Conservation (phyloP, 2,888 invertebrate genomes). For the Scaptomyza caliginosa region DNA sequence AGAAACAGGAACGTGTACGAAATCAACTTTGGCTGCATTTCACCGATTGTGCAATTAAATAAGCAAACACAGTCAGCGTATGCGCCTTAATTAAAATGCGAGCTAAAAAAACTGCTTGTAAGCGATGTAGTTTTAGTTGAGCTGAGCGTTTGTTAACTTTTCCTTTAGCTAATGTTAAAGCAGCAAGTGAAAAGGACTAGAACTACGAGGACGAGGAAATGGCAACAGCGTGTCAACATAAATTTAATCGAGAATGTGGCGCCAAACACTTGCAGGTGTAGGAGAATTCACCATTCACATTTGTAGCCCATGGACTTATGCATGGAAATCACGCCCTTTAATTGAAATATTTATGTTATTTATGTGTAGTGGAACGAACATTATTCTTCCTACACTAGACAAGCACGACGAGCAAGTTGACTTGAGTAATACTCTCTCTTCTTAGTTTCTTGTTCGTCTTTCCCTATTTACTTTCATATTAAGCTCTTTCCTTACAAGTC, state of each 20-base stretch:
- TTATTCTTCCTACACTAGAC: conserved; percentile 41
- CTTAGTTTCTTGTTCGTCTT: background rate
- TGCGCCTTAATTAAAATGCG: conserved; percentile 69
- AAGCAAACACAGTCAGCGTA: conserved; percentile 63
- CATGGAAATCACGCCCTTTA: conserved; percentile 63
- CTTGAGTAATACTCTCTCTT: conserved; percentile 5
- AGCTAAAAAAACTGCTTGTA: conserved; percentile 41
- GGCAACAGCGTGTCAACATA: conserved; percentile 39
- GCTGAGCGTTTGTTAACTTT: background rate
- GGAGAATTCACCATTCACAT: conserved; percentile 14
- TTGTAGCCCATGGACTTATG: conserved; percentile 19
- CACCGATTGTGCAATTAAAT: conserved; percentile 77
- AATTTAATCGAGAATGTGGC: conserved; percentile 51
- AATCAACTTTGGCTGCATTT: conserved; percentile 62
- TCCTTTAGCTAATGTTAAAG: background rate
- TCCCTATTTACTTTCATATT: too few species aligned
- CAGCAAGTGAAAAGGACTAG: conserved; percentile 23
- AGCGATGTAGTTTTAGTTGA: conserved; percentile 19
- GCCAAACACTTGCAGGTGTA: conserved; percentile 34
- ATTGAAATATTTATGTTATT: conserved; percentile 71
- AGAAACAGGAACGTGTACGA: conserved; percentile 9
- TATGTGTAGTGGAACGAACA: conserved; percentile 46
- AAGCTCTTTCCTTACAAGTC: too few species aligned
- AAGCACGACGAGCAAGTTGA: conserved; percentile 8
- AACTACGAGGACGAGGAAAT: conserved; percentile 58